Conservation (phyloP, 2,113 vertebrate genomes). For the Hystrix cristata region DNA sequence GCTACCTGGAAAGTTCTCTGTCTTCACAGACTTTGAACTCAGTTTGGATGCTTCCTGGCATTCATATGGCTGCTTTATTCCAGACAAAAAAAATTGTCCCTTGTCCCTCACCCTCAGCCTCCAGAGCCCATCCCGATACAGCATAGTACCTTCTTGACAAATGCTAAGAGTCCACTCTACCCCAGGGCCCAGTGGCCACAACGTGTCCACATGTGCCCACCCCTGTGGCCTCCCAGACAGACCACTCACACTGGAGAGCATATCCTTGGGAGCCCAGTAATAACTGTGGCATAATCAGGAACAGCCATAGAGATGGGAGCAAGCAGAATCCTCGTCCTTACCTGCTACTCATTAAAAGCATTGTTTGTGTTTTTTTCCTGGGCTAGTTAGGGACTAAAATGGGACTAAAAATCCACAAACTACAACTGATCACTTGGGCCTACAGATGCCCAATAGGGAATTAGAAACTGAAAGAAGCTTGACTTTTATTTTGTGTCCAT, state of each 20-base stretch:
- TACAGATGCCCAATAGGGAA: background rate
- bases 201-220: no score
- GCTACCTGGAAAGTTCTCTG: background rate
- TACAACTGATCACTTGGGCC: background rate
- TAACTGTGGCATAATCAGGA: background rate
- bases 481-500: background rate
- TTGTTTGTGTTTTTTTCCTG: background rate
- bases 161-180: no score
- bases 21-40: background rate
- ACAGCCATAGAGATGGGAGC: background rate
- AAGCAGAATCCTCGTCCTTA: background rate
- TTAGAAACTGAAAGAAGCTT: background rate
- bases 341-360: background rate
- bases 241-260: background rate
- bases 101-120: accelerated
- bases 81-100: background rate
- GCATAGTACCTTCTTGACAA: background rate
- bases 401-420: background rate
- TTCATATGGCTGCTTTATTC: background rate
- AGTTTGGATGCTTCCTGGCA: no score
- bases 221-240: no score
- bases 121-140: no score
- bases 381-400: background rate
- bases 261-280: background rate
- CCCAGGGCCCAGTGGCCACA: no score